phyloP scores from a whole-genome alignment of 2,113 vertebrate genomes.

The Neomonachus schauinslandi region DNA sequence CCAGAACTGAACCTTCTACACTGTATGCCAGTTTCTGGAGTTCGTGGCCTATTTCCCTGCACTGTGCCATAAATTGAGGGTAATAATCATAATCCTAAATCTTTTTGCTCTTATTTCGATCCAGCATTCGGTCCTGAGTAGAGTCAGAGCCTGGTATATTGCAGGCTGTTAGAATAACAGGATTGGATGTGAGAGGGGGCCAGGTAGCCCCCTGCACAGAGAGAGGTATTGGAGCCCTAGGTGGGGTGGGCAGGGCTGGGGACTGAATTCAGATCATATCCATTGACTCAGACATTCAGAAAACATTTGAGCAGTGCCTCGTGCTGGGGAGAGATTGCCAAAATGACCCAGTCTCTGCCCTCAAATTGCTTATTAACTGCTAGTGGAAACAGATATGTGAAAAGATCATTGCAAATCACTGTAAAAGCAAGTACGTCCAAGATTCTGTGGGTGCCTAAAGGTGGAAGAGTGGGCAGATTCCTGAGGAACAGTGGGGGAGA shows the following conservation, averaged over 20 bases:
- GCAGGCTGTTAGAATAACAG: neutral
- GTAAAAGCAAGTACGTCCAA: neutral
- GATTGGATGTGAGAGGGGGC: neutral
- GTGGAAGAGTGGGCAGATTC: neutral
- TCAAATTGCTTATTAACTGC: neutral
- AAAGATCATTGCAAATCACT: neutral
- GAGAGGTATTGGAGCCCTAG: neutral
- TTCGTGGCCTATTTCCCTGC: neutral
- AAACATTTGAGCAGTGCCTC: neutral
- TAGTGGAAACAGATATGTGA: neutral
- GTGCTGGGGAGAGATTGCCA: neutral
- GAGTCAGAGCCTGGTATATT: neutral
- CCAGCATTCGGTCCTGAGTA: neutral
- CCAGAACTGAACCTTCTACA: neutral
- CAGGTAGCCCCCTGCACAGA: neutral
- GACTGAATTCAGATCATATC: neutral
- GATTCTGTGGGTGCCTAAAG: neutral
- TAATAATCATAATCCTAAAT: neutral
- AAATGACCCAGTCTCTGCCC: neutral
- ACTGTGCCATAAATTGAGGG: neutral
- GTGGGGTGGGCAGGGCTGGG: neutral
- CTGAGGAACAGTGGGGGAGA: neutral
- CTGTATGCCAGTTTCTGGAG: neutral
- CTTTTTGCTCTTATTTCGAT: conserved; percentile 13
- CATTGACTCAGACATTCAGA: neutral